Evolutionary conservation across 2,797 vertebrate species (phyloP), one percentile per base, ranked within the genome.

Genomic region (Urosaurus nigricauda): DNA sequence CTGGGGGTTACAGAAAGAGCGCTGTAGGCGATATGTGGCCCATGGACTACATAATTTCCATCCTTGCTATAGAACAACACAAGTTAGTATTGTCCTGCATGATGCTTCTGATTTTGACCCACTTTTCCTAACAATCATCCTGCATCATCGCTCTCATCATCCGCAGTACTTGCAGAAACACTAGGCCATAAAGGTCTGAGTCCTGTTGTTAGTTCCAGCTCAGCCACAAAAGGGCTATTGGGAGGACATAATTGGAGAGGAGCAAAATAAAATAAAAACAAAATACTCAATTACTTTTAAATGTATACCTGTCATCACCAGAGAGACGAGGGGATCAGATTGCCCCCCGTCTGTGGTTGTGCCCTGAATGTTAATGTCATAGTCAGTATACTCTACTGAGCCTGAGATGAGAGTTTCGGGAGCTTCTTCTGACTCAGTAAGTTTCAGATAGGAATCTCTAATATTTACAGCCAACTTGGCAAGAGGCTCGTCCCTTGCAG

Each of bases 271-370:
- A 78, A 35, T 17, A 11, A 47, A 78, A 65, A 3, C n/a, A 32
- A 71, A 84, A 35, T 17, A 7, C 5, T 24, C 71, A 32, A 56
- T 47, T 35, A 92, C 63, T 86, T 91, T 26, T 21, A 35, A 83
- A 90, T 79, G 88, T 96, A 95, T 98, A 98, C 98, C 98, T 98
- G 98, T 98, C 93, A 96, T 26, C 68, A 97, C 97, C 93, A 97
- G 96, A 93, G 97, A 96, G 92, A 97, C 96, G 96, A 98, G 96
- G 87, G 98, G 96, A 82, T 97, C 94, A 81, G 97, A 97, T 89
- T 90, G 96, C 87, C 96, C 96, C 84, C 98, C 98, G 3, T 92
- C 88, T 77, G 93, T 96, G 94, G 97, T 98, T 93, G 97, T 96
- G 84, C 98, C 98, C 86, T 97, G 96, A 92, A 98, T 92, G 92